Evolutionary conservation across 1,140 invertebrate genomes (phyloP).

Genomic region (Cylas formicarius): DNA sequence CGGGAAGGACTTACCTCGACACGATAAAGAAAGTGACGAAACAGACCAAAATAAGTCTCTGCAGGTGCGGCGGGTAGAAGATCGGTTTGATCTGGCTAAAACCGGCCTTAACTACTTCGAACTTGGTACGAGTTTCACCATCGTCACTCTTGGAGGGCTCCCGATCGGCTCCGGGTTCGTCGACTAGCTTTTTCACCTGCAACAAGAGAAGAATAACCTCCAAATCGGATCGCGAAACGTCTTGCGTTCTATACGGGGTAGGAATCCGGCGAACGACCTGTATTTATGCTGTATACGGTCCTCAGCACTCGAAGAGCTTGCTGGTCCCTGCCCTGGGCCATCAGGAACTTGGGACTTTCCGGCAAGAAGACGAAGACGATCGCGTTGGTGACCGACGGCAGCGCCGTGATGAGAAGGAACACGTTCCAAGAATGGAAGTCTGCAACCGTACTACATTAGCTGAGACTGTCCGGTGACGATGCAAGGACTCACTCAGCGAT

Average conservation of each 20-base stretch:
- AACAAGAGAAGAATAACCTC: too few species aligned
- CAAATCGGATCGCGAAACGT: too few species aligned
- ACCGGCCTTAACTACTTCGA: constrained; percentile 18
- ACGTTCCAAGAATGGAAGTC: constrained; percentile 64
- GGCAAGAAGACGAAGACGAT: constrained; percentile 51
- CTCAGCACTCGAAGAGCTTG: constrained; percentile 57
- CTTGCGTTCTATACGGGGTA: too few species aligned
- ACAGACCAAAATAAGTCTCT: constrained; percentile 12
- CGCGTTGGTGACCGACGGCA: constrained; percentile 59
- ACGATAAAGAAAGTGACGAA: constrained; percentile 12
- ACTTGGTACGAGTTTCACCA: constrained; percentile 12
- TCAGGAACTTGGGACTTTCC: constrained; percentile 76
- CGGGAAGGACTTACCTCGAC: constrained; percentile 13
- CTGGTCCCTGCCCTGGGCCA: constrained; percentile 60
- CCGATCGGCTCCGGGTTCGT: constrained; percentile 16
- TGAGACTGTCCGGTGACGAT: too few species aligned
- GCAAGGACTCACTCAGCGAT: constrained; percentile 17
- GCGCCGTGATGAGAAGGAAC: constrained; percentile 57
- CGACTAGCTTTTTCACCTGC: constrained; percentile 18
- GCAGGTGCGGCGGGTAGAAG: constrained; percentile 12
- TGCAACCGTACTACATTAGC: too few species aligned
- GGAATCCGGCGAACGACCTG: constrained; percentile 48
- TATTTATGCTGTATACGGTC: constrained; percentile 57
- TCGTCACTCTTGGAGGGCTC: background rate
- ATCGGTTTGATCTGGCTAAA: constrained; percentile 18